Conservation (phyloP, 2,797 vertebrate genomes). For the Columba guinea region DNA sequence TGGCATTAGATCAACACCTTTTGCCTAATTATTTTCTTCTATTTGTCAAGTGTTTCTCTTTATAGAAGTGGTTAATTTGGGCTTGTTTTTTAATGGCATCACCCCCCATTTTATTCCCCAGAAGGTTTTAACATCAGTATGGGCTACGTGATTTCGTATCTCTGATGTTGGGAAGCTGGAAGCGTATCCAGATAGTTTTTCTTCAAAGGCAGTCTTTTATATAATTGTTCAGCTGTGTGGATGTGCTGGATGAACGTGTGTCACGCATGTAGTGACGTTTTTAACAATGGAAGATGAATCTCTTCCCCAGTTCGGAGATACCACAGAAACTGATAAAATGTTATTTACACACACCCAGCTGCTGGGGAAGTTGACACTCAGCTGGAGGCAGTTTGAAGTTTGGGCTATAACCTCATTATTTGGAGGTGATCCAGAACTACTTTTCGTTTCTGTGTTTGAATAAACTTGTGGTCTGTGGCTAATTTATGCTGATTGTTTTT, state of each 20-base stretch:
- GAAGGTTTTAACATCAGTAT: not conserved
- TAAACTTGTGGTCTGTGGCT: not conserved
- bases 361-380: not conserved
- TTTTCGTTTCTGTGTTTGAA: not conserved
- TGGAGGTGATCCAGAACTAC: conserved; percentile 5
- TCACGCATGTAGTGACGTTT: not conserved
- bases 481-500: not conserved
- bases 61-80: not conserved
- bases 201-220: conserved; percentile 14
- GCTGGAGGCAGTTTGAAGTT: not conserved
- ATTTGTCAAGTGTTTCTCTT: not conserved
- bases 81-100: not conserved
- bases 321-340: not conserved
- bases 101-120: not conserved
- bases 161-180: not conserved
- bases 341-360: not conserved
- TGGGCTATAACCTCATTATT: conserved; percentile 1
- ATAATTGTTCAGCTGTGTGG: conserved; percentile 12
- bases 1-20: not conserved
- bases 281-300: conserved; percentile 1
- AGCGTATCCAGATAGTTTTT: not conserved
- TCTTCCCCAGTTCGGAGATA: not conserved
- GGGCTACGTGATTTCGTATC: not conserved
- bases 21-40: not conserved
- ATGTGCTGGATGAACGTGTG: not conserved